Percentiles rank a stretch among this genome's conserved stretches.
These are phyloP conservation scores for Drosophila bocqueti DNA, from an alignment of 1,140 invertebrate genomes.

Conservation along the genomic window DNA sequence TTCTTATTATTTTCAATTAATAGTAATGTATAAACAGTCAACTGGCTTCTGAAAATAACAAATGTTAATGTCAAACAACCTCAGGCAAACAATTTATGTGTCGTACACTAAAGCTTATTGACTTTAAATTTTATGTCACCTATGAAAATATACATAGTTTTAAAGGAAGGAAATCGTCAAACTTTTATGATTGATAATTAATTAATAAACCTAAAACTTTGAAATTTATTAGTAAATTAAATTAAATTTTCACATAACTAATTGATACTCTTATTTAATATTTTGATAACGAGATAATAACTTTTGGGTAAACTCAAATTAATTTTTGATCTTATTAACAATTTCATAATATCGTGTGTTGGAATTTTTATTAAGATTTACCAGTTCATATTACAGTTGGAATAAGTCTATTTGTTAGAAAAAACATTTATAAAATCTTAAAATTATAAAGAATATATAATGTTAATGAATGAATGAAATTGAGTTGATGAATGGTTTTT, in stretches of 20 bases:
- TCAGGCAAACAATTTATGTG: not conserved
- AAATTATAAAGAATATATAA: not conserved
- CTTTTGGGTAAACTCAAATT: too few relatives aligned
- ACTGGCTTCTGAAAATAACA: not conserved
- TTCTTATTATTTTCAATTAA: not conserved
- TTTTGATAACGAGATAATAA: too few relatives aligned
- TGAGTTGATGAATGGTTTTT: too few relatives aligned
- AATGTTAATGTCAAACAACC: not conserved
- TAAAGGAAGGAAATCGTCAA: not conserved
- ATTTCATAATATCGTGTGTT: too few relatives aligned
- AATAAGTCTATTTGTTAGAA: too few relatives aligned
- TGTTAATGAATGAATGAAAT: too few relatives aligned
- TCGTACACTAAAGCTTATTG: not conserved
- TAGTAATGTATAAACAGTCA: constrained; percentile 2
- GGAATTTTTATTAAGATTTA: too few relatives aligned
- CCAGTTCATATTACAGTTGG: too few relatives aligned
- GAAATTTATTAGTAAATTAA: not conserved
- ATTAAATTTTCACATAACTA: too few relatives aligned
- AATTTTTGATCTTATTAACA: too few relatives aligned
- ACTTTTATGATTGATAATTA: not conserved
- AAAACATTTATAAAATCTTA: not conserved
- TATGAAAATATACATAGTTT: not conserved
- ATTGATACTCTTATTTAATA: too few relatives aligned
- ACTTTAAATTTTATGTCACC: not conserved
- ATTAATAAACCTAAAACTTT: not conserved